Percentiles rank a stretch among this genome's conserved stretches.
Conservation (phyloP, 2,888 invertebrate species). For the Hanleya hanleyi region DNA sequence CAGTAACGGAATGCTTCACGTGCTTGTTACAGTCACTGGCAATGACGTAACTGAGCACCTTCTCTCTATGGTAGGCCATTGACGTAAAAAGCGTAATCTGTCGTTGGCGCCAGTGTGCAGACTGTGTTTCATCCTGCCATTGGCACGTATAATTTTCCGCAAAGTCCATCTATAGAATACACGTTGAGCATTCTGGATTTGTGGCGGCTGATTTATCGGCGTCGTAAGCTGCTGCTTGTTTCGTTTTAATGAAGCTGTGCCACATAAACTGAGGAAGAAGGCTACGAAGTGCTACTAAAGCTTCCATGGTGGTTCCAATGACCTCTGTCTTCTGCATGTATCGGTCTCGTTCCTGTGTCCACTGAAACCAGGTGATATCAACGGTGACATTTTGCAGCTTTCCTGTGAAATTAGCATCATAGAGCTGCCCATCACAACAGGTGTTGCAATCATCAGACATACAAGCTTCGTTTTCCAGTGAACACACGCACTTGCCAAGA, state of each 20-base stretch:
- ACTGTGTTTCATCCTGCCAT: conserved; percentile 24
- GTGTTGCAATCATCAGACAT: conserved; percentile 16
- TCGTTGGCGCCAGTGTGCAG: conserved; percentile 24
- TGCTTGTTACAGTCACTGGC: conserved; percentile 12
- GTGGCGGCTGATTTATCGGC: background rate
- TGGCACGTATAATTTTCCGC: too few species aligned
- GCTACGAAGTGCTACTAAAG: conserved; percentile 9
- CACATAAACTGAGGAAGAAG: conserved; percentile 1
- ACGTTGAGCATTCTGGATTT: background rate
- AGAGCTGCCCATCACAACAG: conserved; percentile 11
- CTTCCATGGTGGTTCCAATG: conserved; percentile 5
- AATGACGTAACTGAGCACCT: conserved; percentile 5
- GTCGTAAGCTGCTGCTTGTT: conserved; percentile 13
- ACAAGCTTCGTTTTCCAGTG: conserved; percentile 10
- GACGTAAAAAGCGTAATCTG: conserved; percentile 15
- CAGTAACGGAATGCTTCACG: conserved; percentile 15
- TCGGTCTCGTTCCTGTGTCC: conserved; percentile 6
- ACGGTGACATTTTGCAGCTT: background rate
- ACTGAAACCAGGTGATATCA: conserved; percentile 15
- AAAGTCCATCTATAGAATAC: conserved; percentile 27
- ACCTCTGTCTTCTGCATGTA: conserved; percentile 9
- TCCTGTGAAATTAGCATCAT: background rate
- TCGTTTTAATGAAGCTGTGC: conserved; percentile 21
- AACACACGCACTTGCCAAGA: conserved; percentile 9
- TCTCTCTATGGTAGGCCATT: conserved; percentile 15